These are phyloP conservation scores for Diplodus puntazzo DNA, from an alignment of 2,797 vertebrate species.

Conservation along the genomic window DNA sequence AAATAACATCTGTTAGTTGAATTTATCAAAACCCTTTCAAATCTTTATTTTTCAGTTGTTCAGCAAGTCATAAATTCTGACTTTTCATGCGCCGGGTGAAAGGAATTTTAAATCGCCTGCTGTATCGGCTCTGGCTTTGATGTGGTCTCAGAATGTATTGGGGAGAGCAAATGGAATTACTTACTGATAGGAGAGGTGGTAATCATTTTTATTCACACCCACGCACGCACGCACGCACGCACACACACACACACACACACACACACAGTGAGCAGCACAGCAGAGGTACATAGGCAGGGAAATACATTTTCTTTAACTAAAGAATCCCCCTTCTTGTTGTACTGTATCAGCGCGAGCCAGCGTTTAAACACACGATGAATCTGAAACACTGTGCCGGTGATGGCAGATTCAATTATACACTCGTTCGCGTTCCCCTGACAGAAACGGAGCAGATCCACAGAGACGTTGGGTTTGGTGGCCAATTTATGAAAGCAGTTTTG, in stretches of 20 bases:
- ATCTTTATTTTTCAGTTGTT: slow-evolving; percentile 77
- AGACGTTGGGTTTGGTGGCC: slow-evolving; percentile 52
- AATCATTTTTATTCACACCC: slow-evolving; percentile 81
- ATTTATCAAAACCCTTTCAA: slow-evolving; percentile 73
- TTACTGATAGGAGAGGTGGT: slow-evolving; percentile 80
- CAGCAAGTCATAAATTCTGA: slow-evolving; percentile 77
- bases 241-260: slow-evolving; percentile 74
- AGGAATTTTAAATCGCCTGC: slow-evolving; percentile 77
- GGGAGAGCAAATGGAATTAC: slow-evolving; percentile 82
- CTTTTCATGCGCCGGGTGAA: slow-evolving; percentile 71
- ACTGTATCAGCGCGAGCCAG: slow-evolving; percentile 58
- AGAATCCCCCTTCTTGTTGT: slow-evolving; percentile 58
- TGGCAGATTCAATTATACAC: slow-evolving; percentile 70
- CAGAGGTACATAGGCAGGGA: slow-evolving; percentile 57
- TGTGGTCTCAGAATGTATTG: slow-evolving; percentile 79
- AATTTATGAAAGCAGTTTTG: slow-evolving; percentile 64
- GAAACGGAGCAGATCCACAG: slow-evolving; percentile 61
- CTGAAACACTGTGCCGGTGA: slow-evolving; percentile 64
- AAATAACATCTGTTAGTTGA: slow-evolving; percentile 64
- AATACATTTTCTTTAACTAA: slow-evolving; percentile 66
- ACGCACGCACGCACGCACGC: slow-evolving; percentile 70
- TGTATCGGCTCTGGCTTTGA: slow-evolving; percentile 80
- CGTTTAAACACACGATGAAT: slow-evolving; percentile 72
- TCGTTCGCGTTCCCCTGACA: slow-evolving; percentile 62
- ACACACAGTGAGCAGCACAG: slow-evolving; percentile 61